phyloP scores from a whole-genome alignment of 2,797 vertebrate species.

The Adelosebastes latens region DNA sequence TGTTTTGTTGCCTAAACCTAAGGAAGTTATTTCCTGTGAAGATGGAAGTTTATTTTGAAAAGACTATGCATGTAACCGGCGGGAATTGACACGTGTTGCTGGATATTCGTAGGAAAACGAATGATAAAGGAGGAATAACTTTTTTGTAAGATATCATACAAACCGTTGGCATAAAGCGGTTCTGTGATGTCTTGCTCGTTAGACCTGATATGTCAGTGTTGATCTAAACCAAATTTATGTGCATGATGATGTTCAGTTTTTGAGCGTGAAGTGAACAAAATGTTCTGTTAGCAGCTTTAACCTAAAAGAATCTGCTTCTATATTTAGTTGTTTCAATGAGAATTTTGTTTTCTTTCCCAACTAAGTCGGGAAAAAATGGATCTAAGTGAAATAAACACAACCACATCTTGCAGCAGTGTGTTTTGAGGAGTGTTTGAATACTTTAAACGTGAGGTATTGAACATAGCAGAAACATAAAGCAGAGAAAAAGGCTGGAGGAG shows the following conservation, averaged over 20 bases:
- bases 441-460: conserved; percentile 2
- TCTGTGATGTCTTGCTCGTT: neutral
- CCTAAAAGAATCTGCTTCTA: neutral
- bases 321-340: neutral
- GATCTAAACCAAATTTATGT: neutral
- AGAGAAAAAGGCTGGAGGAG: neutral
- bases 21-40: no score
- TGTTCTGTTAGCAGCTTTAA: neutral
- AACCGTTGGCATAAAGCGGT: neutral
- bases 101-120: no score
- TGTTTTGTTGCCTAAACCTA: no score
- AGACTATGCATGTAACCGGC: no score
- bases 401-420: neutral
- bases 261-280: neutral
- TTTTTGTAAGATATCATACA: no score
- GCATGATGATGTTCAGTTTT: neutral
- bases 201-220: neutral
- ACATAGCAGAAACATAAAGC: neutral
- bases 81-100: no score
- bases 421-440: neutral
- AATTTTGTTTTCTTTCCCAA: neutral
- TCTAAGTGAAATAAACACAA: neutral
- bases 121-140: no score
- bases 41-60: no score
- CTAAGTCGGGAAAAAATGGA: neutral